Percentiles rank a stretch among this genome's conserved stretches.
These are phyloP conservation scores for Poecilus cupreus DNA, from an alignment of 2,888 invertebrate species.

Conservation along the genomic window DNA sequence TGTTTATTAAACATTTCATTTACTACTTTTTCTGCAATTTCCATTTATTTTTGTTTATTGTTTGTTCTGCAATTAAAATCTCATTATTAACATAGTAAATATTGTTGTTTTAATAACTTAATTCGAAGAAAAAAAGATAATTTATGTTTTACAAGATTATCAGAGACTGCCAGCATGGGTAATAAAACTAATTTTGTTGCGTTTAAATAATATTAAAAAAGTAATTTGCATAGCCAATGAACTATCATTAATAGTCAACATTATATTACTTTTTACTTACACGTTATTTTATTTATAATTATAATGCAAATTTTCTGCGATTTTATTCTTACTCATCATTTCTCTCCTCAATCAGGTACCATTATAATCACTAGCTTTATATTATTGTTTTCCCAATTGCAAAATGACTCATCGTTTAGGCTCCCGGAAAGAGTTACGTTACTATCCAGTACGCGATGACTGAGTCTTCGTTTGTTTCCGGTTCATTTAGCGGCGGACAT, in stretches of 20 bases:
- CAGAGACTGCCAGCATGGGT: too few species aligned
- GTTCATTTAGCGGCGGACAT: slow-evolving; percentile 53
- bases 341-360: too few species aligned
- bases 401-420: background rate
- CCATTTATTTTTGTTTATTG: slow-evolving; percentile 25
- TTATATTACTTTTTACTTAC: background rate
- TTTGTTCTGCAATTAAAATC: background rate
- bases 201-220: background rate
- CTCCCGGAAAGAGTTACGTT: slow-evolving; percentile 28
- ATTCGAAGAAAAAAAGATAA: background rate
- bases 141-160: background rate
- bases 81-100: background rate
- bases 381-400: background rate
- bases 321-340: too few species aligned
- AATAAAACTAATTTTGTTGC: background rate
- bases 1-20: slow-evolving; percentile 38
- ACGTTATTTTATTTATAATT: too few species aligned
- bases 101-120: background rate
- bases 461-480: slow-evolving; percentile 43
- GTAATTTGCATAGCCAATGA: background rate
- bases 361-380: background rate
- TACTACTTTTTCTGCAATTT: background rate
- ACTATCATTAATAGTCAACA: too few species aligned
- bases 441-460: slow-evolving; percentile 18
- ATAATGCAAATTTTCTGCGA: too few species aligned